Evolutionary conservation across 64 coral and sea anemone species (phyloP), one percentile per base, ranked within the genome.

Genomic region (Montipora sp.): DNA sequence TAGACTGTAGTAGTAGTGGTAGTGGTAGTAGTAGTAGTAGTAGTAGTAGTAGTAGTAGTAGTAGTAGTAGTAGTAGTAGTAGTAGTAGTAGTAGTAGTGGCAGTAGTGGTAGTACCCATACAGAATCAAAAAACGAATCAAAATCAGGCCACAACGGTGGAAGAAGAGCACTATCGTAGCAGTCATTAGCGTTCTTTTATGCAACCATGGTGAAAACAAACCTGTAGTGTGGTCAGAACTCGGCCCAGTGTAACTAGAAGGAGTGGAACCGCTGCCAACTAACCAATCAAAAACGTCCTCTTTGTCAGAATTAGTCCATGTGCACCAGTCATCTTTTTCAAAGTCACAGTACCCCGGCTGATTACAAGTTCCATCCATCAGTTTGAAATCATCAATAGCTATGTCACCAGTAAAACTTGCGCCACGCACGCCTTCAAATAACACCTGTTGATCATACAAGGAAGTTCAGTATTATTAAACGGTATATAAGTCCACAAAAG

Each of bases 231-330:
- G 96, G 47, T 98, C 96, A 80, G 5, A 89, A 12, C 91, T 73
- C 45, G 96, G 96, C 8, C 96, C 96, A 19, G 96, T 98, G 47
- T 75, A 84, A 4, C 8, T 15, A 8, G 96, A 98, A 0, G 43
- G 8, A 0, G 96, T 98, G 5, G 36, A 11, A 15, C 96, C 96
- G 89, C 91, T 95, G 36, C 96, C 96, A 77, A 98, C 57, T 5
- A 95, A 46, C 96, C 96, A 98, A 91, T 98, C 94, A 90, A 98
- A 98, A 22, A 87, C 80, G 48, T 98, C 94, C 48, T 95, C 96
- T 89, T 65, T 81, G 60, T 94, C 84, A 7, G 80, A 75, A 66
- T 97, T 97, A 2, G 95, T 94, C 95, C 95, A 97, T 23, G 95
- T 94, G 46, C 95, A 97, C 83, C 43, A 87, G 73, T 94, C 75